Conservation (phyloP, 2,888 invertebrate species). For the Heliconius erato region DNA sequence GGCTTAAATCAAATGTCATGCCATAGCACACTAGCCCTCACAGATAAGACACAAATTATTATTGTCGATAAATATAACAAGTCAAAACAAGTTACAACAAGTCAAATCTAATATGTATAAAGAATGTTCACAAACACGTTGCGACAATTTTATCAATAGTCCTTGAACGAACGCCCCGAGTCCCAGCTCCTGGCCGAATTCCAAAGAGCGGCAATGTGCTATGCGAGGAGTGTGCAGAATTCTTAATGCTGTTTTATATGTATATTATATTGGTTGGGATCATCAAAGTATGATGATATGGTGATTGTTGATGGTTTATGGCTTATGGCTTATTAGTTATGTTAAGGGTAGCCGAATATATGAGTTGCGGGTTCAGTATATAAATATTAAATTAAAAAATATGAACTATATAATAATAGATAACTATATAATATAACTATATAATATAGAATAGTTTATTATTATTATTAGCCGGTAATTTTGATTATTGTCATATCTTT, state of each 20-base stretch:
- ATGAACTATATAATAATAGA: no score
- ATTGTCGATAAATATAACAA: no score
- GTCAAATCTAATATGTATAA: not conserved
- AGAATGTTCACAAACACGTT: slow-evolving; percentile 20
- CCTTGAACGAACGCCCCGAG: slow-evolving; percentile 30
- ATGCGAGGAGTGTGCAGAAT: slow-evolving; percentile 31
- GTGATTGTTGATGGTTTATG: not conserved
- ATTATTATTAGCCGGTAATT: no score
- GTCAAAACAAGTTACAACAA: no score
- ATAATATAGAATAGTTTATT: no score
- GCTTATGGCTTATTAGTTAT: not conserved
- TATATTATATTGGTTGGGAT: not conserved
- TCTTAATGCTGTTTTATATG: slow-evolving; percentile 15
- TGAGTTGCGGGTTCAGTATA: no score
- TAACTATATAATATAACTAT: no score
- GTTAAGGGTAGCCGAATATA: not conserved
- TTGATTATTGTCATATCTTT: no score
- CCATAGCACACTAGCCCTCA: no score
- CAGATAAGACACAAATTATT: no score
- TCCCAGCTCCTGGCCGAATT: slow-evolving; percentile 40
- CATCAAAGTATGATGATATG: not conserved
- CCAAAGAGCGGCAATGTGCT: slow-evolving; percentile 33
- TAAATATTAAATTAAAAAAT: no score
- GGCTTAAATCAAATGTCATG: no score
- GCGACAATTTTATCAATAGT: slow-evolving; percentile 32